Evolutionary conservation across 2,888 invertebrate species (phyloP).

Genomic region (Prionchulus punctatus): DNA sequence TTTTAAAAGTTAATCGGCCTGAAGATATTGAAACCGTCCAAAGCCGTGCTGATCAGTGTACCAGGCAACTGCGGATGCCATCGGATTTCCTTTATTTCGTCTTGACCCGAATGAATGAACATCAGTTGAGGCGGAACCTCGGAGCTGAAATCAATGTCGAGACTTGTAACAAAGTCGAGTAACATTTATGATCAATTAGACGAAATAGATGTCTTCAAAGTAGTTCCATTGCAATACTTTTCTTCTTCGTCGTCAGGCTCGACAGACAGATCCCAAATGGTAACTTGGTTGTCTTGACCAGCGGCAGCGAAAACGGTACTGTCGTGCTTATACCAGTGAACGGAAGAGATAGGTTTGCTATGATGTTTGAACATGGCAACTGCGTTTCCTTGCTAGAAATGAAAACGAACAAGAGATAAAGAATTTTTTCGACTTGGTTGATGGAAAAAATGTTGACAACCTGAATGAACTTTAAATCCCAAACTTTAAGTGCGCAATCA

Average conservation of each 20-base stretch:
- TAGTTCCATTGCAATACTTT: background rate
- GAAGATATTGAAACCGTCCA: constrained; percentile 88
- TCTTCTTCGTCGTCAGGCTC: constrained; percentile 53
- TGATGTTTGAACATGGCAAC: constrained; percentile 92
- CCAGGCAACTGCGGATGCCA: constrained; percentile 95
- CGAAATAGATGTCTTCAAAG: background rate
- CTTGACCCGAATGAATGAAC: constrained; percentile 94
- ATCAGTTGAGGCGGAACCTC: constrained; percentile 74
- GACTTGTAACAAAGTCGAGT: background rate
- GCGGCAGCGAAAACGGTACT: constrained; percentile 79
- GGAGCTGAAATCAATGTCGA: background rate
- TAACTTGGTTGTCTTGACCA: constrained; percentile 85
- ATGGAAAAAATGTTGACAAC: too few relatives aligned
- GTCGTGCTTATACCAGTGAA: constrained; percentile 91
- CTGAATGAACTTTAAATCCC: constrained; percentile 79
- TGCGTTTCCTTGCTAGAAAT: constrained; percentile 45
- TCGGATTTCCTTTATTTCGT: constrained; percentile 90
- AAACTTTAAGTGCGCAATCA: constrained; percentile 78
- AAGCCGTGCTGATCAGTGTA: constrained; percentile 76
- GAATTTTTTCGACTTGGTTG: too few relatives aligned
- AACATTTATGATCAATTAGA: background rate
- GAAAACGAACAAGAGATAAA: too few relatives aligned
- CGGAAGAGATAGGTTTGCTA: constrained; percentile 73
- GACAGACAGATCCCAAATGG: constrained; percentile 86
- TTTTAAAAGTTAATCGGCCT: constrained; percentile 77